A percentile compares a stretch with the other conserved stretches of the same genome.
These are phyloP conservation scores for Muntiacus muntjak DNA, from an alignment of 2,113 vertebrate species.

Conservation along the genomic window DNA sequence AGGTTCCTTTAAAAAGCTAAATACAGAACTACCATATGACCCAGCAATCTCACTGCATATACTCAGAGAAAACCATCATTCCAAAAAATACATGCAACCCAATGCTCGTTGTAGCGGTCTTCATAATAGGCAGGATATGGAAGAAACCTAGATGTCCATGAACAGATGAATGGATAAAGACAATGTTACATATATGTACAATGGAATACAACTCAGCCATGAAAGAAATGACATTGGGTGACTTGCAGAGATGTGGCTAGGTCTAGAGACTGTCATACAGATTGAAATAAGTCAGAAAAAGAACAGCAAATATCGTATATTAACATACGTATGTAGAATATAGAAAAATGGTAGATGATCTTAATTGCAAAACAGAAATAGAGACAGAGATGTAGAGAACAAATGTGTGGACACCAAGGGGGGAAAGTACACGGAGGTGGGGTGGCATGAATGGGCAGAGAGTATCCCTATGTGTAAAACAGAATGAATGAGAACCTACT, in stretches of 20 bases:
- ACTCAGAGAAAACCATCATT: background rate
- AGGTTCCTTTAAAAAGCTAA: background rate
- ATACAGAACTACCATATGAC: background rate
- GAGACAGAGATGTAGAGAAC: background rate
- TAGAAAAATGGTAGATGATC: background rate
- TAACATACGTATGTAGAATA: background rate
- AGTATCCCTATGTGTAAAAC: background rate
- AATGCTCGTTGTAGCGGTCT: background rate
- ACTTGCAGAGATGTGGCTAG: background rate
- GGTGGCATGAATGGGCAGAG: background rate
- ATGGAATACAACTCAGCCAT: background rate
- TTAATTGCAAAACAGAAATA: background rate
- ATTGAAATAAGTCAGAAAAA: background rate
- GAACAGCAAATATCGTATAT: background rate
- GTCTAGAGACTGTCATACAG: background rate
- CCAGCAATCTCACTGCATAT: background rate
- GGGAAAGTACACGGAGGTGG: background rate
- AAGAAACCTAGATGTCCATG: background rate
- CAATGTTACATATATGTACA: background rate
- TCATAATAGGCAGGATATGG: background rate
- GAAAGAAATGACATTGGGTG: background rate
- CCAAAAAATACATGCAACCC: background rate
- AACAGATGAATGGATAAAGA: background rate
- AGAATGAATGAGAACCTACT: background rate
- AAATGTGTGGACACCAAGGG: background rate